A percentile compares a stretch with the other conserved stretches of the same genome.
Conservation (phyloP, 2,113 vertebrate species). For the Rhizomys pruinosus region DNA sequence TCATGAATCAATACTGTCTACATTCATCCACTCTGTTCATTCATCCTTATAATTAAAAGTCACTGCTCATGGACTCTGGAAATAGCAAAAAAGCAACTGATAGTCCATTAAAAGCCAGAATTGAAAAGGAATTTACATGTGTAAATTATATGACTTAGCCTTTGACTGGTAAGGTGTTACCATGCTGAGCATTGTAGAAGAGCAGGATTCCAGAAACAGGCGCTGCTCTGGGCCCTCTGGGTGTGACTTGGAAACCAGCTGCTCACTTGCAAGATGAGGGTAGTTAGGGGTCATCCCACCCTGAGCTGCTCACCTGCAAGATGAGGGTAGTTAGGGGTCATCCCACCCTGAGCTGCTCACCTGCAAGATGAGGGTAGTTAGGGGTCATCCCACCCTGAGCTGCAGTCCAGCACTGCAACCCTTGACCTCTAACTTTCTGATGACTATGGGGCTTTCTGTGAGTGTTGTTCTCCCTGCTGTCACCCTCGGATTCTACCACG, state of each 20-base stretch:
- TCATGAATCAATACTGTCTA: not conserved
- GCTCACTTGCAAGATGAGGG: not conserved
- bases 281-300: not conserved
- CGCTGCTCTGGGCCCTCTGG: not conserved
- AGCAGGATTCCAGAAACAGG: not conserved
- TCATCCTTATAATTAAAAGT: not conserved
- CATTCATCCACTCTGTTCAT: not conserved
- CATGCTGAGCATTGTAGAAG: not conserved
- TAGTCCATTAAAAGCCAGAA: not conserved
- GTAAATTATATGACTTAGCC: not conserved
- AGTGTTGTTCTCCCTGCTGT: not conserved
- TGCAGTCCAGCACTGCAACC: not conserved
- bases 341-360: not conserved
- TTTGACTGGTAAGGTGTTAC: slow-evolving; percentile 13
- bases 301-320: no score
- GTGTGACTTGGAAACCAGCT: not conserved
- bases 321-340: not conserved
- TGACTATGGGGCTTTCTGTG: not conserved
- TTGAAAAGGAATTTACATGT: no score
- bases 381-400: not conserved
- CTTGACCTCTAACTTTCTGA: not conserved
- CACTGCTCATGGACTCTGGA: not conserved
- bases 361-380: not conserved
- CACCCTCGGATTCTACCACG: not conserved
- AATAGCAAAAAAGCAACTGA: not conserved